Conservation (phyloP, 2,113 vertebrate genomes). For the Thymallus thymallus region DNA sequence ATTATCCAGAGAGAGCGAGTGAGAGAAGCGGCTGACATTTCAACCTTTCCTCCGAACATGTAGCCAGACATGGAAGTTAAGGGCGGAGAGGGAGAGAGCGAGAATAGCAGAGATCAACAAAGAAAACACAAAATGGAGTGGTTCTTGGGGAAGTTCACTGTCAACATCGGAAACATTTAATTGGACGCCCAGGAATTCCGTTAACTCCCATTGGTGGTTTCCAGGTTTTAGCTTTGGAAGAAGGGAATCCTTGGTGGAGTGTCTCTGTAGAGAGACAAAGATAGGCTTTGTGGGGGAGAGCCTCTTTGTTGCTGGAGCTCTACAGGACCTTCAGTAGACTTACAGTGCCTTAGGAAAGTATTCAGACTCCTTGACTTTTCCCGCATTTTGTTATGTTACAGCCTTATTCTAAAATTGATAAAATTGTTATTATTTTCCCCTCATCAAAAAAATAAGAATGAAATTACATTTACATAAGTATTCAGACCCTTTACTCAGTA, state of each 20-base stretch:
- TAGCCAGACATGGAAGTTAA: too few species aligned
- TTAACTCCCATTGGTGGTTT: slow-evolving; percentile 54
- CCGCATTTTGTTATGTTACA: too few species aligned
- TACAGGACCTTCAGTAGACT: background rate
- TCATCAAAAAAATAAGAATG: too few species aligned
- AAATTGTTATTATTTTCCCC: too few species aligned
- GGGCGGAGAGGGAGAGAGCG: background rate
- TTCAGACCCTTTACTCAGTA: too few species aligned
- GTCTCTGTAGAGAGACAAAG: slow-evolving; percentile 45
- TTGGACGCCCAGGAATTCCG: slow-evolving; percentile 45
- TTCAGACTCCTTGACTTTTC: too few species aligned
- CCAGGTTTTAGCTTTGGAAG: slow-evolving; percentile 48
- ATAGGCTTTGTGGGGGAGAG: slow-evolving; percentile 36
- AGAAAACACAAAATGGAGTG: slow-evolving; percentile 35
- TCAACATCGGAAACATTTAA: slow-evolving; percentile 50
- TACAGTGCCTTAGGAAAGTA: too few species aligned
- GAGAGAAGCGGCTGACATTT: too few species aligned
- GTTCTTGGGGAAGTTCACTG: slow-evolving; percentile 33
- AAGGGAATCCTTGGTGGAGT: slow-evolving; percentile 48
- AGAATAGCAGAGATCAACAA: slow-evolving; percentile 37
- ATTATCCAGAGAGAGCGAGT: too few species aligned
- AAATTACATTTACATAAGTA: too few species aligned
- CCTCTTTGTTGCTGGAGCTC: background rate
- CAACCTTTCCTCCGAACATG: too few species aligned
- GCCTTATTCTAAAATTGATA: too few species aligned